phyloP scores from a whole-genome alignment of 2,797 vertebrate species.

The Eutrigla gurnardus region DNA sequence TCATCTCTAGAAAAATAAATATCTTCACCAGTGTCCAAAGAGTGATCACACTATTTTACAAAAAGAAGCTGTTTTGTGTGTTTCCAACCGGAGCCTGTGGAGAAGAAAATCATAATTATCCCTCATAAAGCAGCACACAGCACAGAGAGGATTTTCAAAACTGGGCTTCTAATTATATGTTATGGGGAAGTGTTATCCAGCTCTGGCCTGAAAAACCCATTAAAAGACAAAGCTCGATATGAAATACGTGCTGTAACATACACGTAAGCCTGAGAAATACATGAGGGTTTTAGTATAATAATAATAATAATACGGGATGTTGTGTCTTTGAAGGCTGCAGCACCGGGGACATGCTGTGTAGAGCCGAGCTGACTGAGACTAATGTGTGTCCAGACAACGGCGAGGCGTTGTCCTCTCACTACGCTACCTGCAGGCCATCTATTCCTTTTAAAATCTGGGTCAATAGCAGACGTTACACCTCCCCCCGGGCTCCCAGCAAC shows the following conservation, averaged over 20 bases:
- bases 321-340: slow-evolving; percentile 41
- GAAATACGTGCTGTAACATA: slow-evolving; percentile 4
- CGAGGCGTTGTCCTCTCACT: slow-evolving; percentile 61
- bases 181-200: background rate
- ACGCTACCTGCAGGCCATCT: slow-evolving; percentile 72
- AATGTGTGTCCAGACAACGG: slow-evolving; percentile 70
- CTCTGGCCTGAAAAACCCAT: slow-evolving; percentile 24
- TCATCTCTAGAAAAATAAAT: slow-evolving; percentile 98
- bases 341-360: slow-evolving; percentile 25
- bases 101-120: slow-evolving; percentile 72
- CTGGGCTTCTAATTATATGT: slow-evolving; percentile 14
- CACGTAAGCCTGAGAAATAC: slow-evolving; percentile 19
- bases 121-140: slow-evolving; percentile 13
- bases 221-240: slow-evolving; percentile 5
- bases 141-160: slow-evolving; percentile 13
- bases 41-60: slow-evolving; percentile 88
- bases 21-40: slow-evolving; percentile 91
- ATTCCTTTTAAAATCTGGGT: slow-evolving; percentile 80
- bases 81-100: slow-evolving; percentile 93
- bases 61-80: slow-evolving; percentile 84
- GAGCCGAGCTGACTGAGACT: slow-evolving; percentile 58
- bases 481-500: slow-evolving; percentile 64
- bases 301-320: slow-evolving; percentile 25
- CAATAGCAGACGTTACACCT: slow-evolving; percentile 75
- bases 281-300: slow-evolving; percentile 34